Conservation (phyloP, 2,888 invertebrate species). For the Hypsopygia costalis region DNA sequence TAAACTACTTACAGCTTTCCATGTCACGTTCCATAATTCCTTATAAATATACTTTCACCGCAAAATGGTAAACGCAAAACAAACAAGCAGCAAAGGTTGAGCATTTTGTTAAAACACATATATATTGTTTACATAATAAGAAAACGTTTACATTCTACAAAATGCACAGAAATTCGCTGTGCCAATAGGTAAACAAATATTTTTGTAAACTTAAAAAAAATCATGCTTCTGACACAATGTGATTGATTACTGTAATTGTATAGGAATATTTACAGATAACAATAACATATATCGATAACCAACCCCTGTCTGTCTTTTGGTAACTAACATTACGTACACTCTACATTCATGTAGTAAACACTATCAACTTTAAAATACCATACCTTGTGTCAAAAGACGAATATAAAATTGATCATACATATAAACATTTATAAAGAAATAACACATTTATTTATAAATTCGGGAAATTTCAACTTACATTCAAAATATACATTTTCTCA, state of each 20-base stretch:
- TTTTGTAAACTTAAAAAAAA: not conserved
- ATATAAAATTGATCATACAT: slow-evolving; percentile 1
- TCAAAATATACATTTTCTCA: not conserved
- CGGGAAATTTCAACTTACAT: not conserved
- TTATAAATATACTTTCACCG: slow-evolving; percentile 59
- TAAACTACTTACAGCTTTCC: slow-evolving; percentile 29
- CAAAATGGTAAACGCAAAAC: slow-evolving; percentile 37
- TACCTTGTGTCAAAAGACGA: slow-evolving; percentile 5
- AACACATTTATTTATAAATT: not conserved
- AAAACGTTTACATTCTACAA: slow-evolving; percentile 20
- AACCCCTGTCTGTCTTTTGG: slow-evolving; percentile 7
- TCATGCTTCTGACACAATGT: not conserved
- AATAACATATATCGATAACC: slow-evolving; percentile 2
- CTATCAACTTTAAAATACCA: slow-evolving; percentile 5
- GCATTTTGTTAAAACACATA: slow-evolving; percentile 43
- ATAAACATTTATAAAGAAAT: slow-evolving; percentile 1
- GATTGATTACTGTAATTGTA: not conserved
- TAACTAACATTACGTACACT: slow-evolving; percentile 4
- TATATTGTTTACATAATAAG: slow-evolving; percentile 11
- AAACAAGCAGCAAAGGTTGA: slow-evolving; percentile 57
- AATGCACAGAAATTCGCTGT: slow-evolving; percentile 23
- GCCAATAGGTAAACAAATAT: not conserved
- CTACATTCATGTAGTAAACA: not conserved
- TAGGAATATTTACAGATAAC: slow-evolving; percentile 1
- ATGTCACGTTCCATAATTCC: slow-evolving; percentile 36